phyloP scores from a whole-genome alignment of 2,113 vertebrate genomes.

The Notothenia rossii region DNA sequence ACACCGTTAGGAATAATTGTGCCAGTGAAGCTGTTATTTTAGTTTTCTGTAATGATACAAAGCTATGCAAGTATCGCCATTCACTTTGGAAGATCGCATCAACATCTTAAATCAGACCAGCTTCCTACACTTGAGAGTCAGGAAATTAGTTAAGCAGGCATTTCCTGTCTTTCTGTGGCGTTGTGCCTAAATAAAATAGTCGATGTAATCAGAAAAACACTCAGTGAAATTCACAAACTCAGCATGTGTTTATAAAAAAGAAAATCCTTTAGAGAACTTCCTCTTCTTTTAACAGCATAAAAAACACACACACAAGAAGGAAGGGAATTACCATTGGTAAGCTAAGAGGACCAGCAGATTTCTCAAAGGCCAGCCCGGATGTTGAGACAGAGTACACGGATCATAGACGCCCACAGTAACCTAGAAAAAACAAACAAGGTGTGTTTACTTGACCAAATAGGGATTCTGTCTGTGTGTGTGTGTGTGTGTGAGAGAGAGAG shows the following conservation, averaged over 20 bases:
- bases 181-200: constrained; percentile 2
- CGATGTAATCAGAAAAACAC: background rate
- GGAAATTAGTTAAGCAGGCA: constrained; percentile 27
- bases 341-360: constrained; percentile 93
- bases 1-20: background rate
- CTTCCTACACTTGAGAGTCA: constrained; percentile 1
- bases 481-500: background rate
- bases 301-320: background rate
- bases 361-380: constrained; percentile 97
- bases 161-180: constrained; percentile 31
- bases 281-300: background rate
- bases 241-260: constrained; percentile 4
- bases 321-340: constrained; percentile 87
- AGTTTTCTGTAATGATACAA: background rate
- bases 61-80: background rate
- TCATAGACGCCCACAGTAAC: constrained; percentile 95
- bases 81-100: background rate
- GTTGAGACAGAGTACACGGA: constrained; percentile 94
- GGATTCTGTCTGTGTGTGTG: background rate
- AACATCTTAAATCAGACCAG: background rate
- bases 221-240: background rate
- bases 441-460: constrained; percentile 30
- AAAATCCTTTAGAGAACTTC: constrained; percentile 12
- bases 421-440: constrained; percentile 79
- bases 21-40: background rate